Base-by-base conservation (phyloP, 2,113 vertebrate genomes). In the Gadus chalcogrammus region DNA sequence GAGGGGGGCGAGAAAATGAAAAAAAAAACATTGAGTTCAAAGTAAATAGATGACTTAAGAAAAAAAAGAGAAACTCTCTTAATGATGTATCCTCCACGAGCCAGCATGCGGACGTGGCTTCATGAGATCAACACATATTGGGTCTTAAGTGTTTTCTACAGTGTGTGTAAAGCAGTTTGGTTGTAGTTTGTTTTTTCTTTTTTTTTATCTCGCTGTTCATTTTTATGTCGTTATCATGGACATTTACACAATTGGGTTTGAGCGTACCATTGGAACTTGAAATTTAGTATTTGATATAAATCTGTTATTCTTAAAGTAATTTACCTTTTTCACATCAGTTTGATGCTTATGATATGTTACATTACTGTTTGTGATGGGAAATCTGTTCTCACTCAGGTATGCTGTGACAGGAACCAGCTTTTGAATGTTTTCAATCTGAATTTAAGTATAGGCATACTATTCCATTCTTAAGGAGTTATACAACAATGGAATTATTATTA, bases 301-400 rank as follows among this genome's bases (percentile, higher is more conserved):
- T 91, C 91, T 90, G 88, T 92, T 94, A 93, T 92, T 93, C 92
- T 95, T 94, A 94, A 89, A 92, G 92, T 95, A 93, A 79, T 78
- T 95, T 94, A 95, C 85, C 82, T 92, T 91, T 91, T 91, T 92
- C 79, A 90, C 88, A 92, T 88, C 70, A 89, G 95, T 94, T 94
- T 93, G 92, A 93, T 95, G 91, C 92, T 94, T 94, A 93, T 93
- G 92, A 93, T 92, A 92, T 91, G 93, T 95, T 94, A 91, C 93
- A 93, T 95, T 95, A 94, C 94, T 95, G 93, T 95, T 97, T 76
- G 94, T 94, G 93, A 95, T 93, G 94, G 94, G 92, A 94, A 94
- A 94, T 94, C 86, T 88, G 94, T 94, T 96, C 94, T 99, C 95
- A 96, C 97, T 99, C 97, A 99, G 97, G 97, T 99, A 98, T 95